Evolutionary conservation across 1,140 invertebrate genomes (phyloP), one percentile per base, ranked within the genome.

Genomic region (Cecropterus lyciades): DNA sequence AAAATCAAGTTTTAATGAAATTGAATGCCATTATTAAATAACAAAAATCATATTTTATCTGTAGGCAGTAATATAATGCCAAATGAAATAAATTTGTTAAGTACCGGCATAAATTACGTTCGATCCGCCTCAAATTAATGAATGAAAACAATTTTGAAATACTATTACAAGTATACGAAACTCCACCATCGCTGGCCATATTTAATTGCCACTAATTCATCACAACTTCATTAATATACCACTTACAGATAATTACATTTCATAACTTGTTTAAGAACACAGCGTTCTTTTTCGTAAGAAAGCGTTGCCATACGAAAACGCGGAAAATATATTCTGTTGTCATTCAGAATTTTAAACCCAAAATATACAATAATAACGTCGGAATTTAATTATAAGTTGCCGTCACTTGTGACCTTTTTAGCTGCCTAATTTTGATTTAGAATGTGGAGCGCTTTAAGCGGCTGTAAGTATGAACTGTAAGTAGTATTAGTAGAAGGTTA

Each of bases 381-480:
- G 59, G 11, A 68, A 65, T 72, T 70, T 65, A 57, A 72, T 72
- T 56, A 56, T 49, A 69, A 55, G 30, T 60, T 42, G 16, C 42
- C 48, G 72, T 60, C 40, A 24, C 65, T 75, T 77, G 37, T 51
- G 30, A 62, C 27, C 33, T 62, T 62, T 62, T 37, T 24, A 13
- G 46, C 11, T 49, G 30, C 30, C 14, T 62, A 49, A 16, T 42
- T 24, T 49, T 40, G 33, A 51, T 27, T 51, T 33, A 24, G 43
- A 51, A 51, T 51, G 8, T 73, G 27, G 53, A 84, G 80, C 82
- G 82, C 77, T 85, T 79, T 30, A 79, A 81, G 75, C 79, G 69
- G 56, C 65, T 72, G 74, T 69, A 68, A 52, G 45, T 53, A n/a
- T 56, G 10, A 24, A 62, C 15, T 10, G 30, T 42, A 20, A 55